Conservation (phyloP, 1,140 invertebrate species). For the Melanaphis sacchari region DNA sequence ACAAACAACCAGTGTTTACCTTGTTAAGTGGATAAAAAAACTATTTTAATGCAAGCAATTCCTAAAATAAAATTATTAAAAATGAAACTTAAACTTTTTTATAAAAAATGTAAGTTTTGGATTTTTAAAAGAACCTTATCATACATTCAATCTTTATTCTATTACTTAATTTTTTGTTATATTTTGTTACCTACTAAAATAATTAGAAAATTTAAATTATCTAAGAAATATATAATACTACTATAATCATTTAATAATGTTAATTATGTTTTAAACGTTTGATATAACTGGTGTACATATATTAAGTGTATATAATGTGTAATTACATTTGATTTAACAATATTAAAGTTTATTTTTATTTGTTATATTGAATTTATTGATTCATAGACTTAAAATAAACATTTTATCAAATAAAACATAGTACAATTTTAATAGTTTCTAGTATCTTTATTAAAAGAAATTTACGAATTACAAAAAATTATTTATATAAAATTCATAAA, state of each 20-base stretch:
- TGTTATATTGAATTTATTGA: too few species aligned
- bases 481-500: too few species aligned
- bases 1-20: not conserved
- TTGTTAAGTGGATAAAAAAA: slow-evolving; percentile 25
- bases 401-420: too few species aligned
- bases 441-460: too few species aligned
- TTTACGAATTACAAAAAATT: too few species aligned
- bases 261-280: not conserved
- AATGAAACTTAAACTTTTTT: not conserved
- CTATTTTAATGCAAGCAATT: not conserved
- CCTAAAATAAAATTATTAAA: not conserved
- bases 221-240: not conserved
- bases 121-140: not conserved
- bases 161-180: not conserved
- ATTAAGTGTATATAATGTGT: not conserved
- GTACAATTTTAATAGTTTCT: too few species aligned
- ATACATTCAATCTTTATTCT: not conserved
- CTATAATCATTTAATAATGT: not conserved
- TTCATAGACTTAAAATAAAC: too few species aligned
- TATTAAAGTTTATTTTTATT: not conserved
- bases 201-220: not conserved
- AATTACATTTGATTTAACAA: not conserved
- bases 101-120: not conserved
- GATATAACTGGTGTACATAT: not conserved
- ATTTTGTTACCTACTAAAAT: not conserved